phyloP scores from a whole-genome alignment of 2,113 vertebrate species.

The Garra rufa region DNA sequence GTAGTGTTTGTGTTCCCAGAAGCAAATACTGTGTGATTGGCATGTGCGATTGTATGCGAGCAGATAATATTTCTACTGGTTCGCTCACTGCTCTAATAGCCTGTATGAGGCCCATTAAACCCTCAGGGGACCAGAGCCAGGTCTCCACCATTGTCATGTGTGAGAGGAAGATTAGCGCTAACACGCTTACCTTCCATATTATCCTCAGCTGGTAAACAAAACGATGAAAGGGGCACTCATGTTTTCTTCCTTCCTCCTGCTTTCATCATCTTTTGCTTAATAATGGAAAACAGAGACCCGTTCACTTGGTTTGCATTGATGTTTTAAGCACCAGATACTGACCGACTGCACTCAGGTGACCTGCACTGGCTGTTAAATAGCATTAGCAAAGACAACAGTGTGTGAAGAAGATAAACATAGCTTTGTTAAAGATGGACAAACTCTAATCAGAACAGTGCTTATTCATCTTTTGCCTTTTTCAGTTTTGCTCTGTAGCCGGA shows the following conservation, averaged over 20 bases:
- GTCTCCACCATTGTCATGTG: constrained; percentile 55
- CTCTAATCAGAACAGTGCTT: not conserved
- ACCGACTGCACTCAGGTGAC: not conserved
- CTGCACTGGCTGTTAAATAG: not conserved
- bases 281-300: not conserved
- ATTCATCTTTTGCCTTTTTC: not conserved
- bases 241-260: not conserved
- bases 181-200: constrained; percentile 51
- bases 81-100: constrained; percentile 58
- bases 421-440: not conserved
- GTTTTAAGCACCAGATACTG: not conserved
- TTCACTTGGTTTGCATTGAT: constrained; percentile 1
- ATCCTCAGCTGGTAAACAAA: constrained; percentile 52
- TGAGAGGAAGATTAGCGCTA: constrained; percentile 54
- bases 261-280: not conserved
- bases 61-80: constrained; percentile 57
- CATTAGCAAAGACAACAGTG: not conserved
- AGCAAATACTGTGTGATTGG: not conserved
- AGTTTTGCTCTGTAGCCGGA: constrained; percentile 53
- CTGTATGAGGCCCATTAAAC: constrained; percentile 62
- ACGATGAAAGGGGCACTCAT: not conserved
- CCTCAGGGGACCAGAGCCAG: constrained; percentile 63
- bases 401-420: not conserved
- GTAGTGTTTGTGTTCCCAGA: not conserved
- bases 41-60: not conserved